Evolutionary conservation across 2,888 invertebrate species (phyloP).

Genomic region (Dilophus febrilis): DNA sequence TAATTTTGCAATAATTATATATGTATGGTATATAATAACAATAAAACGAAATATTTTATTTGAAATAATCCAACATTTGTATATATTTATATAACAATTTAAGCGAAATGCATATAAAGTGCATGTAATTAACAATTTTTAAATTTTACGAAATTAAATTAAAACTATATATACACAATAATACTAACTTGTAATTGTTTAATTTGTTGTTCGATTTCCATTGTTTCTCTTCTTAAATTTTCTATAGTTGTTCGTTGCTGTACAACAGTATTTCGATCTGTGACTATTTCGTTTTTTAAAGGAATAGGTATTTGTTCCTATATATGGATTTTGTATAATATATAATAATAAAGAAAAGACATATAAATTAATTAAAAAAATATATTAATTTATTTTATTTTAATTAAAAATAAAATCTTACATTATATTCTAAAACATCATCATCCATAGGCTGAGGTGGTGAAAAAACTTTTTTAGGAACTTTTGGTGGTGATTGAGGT

Average conservation of each 20-base stretch:
- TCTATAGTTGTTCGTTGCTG: slow-evolving; percentile 60
- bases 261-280: slow-evolving; percentile 54
- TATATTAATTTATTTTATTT: background rate
- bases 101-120: too few relatives aligned
- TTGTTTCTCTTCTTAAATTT: slow-evolving; percentile 64
- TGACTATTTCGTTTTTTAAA: slow-evolving; percentile 67
- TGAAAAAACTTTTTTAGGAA: slow-evolving; percentile 35
- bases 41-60: too few relatives aligned
- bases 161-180: too few relatives aligned
- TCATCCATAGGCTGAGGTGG: slow-evolving; percentile 43
- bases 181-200: slow-evolving; percentile 65
- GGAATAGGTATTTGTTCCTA: slow-evolving; percentile 56
- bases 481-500: slow-evolving; percentile 29
- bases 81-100: too few relatives aligned
- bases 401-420: slow-evolving; percentile 19
- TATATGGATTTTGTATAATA: too few relatives aligned
- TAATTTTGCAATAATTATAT: too few relatives aligned
- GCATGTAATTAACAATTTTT: too few relatives aligned
- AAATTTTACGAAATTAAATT: too few relatives aligned
- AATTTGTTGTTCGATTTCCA: slow-evolving; percentile 71
- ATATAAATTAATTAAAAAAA: background rate
- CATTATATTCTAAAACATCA: slow-evolving; percentile 31
- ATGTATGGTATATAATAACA: too few relatives aligned
- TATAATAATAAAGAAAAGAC: slow-evolving; percentile 2
- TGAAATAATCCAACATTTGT: too few relatives aligned